phyloP scores from a whole-genome alignment of 2,888 invertebrate genomes.

The Parascotia fuliginaria region DNA sequence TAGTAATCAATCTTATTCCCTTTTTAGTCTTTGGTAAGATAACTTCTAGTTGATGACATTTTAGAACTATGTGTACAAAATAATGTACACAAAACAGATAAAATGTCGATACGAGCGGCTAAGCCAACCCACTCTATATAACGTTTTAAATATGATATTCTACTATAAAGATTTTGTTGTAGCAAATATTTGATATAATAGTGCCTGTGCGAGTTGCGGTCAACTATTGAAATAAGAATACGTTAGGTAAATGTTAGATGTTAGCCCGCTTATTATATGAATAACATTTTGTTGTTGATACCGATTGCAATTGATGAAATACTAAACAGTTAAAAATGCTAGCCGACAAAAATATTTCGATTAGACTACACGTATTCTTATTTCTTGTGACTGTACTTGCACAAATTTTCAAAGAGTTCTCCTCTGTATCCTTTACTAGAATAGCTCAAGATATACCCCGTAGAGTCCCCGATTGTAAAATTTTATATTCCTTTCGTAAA shows the following conservation, averaged over 20 bases:
- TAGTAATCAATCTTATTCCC: conserved; percentile 65
- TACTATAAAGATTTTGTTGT: conserved; percentile 20
- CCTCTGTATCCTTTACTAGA: conserved; percentile 28
- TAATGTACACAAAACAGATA: conserved; percentile 25
- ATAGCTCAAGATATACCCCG: conserved; percentile 20
- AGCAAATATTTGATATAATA: conserved; percentile 23
- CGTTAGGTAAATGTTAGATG: conserved; percentile 1
- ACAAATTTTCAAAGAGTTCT: conserved; percentile 25
- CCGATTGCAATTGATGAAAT: background rate
- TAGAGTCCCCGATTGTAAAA: conserved; percentile 10
- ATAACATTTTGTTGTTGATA: background rate
- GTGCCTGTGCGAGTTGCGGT: conserved; percentile 16
- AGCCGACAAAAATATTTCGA: background rate
- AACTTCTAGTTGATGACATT: conserved; percentile 56
- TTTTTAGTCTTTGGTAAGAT: conserved; percentile 67
- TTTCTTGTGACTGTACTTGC: conserved; percentile 18
- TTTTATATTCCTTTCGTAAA: conserved; percentile 39
- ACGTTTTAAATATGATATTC: conserved; percentile 16
- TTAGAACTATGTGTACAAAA: conserved; percentile 39
- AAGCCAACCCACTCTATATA: conserved; percentile 33
- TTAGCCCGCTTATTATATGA: background rate
- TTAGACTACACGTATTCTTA: conserved; percentile 11
- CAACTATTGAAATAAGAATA: conserved; percentile 15
- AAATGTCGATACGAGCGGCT: conserved; percentile 29
- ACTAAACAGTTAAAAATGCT: background rate